Base-by-base conservation (phyloP, 2,888 invertebrate species). In the Sinhomidia bicolor region DNA sequence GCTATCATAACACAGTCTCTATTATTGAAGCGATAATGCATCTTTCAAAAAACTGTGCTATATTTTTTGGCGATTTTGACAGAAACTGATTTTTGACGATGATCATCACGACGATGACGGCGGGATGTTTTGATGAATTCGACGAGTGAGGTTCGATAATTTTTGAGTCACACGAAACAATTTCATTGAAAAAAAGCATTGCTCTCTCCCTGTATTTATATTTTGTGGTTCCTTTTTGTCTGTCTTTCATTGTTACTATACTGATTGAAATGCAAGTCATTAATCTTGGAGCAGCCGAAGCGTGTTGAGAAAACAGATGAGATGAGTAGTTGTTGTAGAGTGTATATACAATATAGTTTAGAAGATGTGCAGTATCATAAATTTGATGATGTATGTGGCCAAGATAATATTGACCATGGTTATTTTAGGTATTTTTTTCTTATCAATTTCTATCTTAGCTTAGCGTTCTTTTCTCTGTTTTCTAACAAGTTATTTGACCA, bases 401-500 rank as follows among this genome's bases (percentile, higher is more conserved):
- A 71, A 51, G 51, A 51, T 12, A 17, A 17, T 51, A 17, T n/a
- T 17, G 4, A 51, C 17, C n/a, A n/a, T n/a, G n/a, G n/a, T n/a
- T n/a, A n/a, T n/a, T n/a, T n/a, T n/a, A n/a, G n/a, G n/a, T n/a
- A n/a, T n/a, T n/a, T n/a, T n/a, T n/a, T n/a, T n/a, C n/a, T n/a
- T n/a, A n/a, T n/a, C n/a, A n/a, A n/a, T n/a, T n/a, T n/a, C n/a
- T 32, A 71, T n/a, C 74, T 44, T 47, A 44, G 23, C 74, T 74
- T 74, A 29, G 54, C 54, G 9, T 62, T 26, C 17, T 68, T 17
- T 41, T 12, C 20, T 6, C 9, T 29, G 44, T 47, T 10, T 32
- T 51, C 51, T 32, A 10, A 74, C 44, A 26, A 54, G 26, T 82
- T 88, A 88, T 44, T 88, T 84, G 68, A 84, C 88, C 84, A 88